A percentile compares a stretch with the other conserved stretches of the same genome.
These are phyloP conservation scores for Apoderus coryli DNA, from an alignment of 2,888 invertebrate genomes.

Conservation along the genomic window DNA sequence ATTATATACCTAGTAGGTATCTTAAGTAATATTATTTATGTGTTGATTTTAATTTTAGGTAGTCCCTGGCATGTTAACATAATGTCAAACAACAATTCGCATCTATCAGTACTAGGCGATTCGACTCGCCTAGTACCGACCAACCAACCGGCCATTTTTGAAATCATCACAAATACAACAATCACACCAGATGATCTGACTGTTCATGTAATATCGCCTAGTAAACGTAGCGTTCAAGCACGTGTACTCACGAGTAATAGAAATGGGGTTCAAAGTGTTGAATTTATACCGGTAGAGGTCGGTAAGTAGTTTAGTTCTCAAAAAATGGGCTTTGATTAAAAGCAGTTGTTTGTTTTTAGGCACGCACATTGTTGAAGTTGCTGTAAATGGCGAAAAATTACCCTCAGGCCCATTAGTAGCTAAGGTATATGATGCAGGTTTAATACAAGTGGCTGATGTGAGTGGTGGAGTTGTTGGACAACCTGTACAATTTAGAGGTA, in stretches of 20 bases:
- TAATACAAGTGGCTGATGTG: conserved; percentile 89
- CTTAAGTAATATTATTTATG: no score
- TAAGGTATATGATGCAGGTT: conserved; percentile 86
- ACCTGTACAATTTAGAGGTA: conserved; percentile 92
- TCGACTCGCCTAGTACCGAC: conserved; percentile 82
- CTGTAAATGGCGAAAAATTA: conserved; percentile 78
- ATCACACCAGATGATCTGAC: conserved; percentile 40
- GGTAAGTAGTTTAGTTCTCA: no score
- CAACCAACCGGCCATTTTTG: conserved; percentile 78
- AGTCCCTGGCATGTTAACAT: conserved; percentile 92
- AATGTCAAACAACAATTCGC: conserved; percentile 58
- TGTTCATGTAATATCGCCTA: conserved; percentile 66
- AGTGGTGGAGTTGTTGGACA: conserved; percentile 89
- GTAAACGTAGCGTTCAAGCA: conserved; percentile 68
- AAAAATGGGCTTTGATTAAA: no score
- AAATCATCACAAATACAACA: conserved; percentile 56
- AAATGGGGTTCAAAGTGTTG: conserved; percentile 63
- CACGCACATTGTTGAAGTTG: conserved; percentile 81
- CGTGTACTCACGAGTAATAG: conserved; percentile 70
- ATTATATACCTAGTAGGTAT: no score
- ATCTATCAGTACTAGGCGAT: conserved; percentile 71
- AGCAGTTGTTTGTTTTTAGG: no score
- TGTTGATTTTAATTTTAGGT: conserved; percentile 44
- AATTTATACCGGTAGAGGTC: conserved; percentile 87
- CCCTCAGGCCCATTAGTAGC: conserved; percentile 82